These are phyloP conservation scores for Caenorhabditis sulstoni DNA, from an alignment of 2,888 invertebrate species.

Conservation along the genomic window DNA sequence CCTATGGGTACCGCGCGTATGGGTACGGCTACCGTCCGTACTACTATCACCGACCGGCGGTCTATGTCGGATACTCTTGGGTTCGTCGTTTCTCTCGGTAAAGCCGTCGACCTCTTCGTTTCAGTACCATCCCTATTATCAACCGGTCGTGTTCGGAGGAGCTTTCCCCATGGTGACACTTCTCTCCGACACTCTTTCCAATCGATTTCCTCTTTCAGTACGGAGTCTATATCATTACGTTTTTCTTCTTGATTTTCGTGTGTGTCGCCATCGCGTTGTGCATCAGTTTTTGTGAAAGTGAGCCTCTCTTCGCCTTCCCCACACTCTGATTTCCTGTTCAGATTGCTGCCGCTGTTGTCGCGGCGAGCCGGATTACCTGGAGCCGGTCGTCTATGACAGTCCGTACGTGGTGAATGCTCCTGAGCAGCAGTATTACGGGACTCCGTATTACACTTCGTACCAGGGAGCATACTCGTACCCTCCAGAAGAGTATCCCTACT, in stretches of 20 bases:
- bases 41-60: conserved; percentile 21
- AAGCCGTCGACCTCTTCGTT: not conserved
- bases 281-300: not conserved
- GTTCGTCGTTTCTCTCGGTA: conserved; percentile 6
- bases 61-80: conserved; percentile 23
- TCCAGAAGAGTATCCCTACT: not conserved
- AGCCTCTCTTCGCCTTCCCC: not conserved
- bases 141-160: conserved; percentile 1
- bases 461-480: not conserved
- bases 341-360: not conserved
- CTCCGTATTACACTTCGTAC: not conserved
- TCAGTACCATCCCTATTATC: conserved; percentile 14
- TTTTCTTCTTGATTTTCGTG: not conserved
- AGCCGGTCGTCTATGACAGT: not conserved
- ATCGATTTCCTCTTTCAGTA: not conserved
- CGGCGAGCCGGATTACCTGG: not conserved
- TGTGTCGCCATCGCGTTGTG: not conserved
- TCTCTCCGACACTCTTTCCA: not conserved
- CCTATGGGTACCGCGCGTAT: conserved; percentile 1
- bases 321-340: not conserved
- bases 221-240: not conserved
- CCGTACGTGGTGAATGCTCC: not conserved
- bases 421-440: not conserved
- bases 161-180: not conserved
- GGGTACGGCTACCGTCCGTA: not conserved